Percentiles rank a stretch among this genome's conserved stretches.
phyloP scores from a whole-genome alignment of 2,797 vertebrate species.

The Mormyrops attenuatus region DNA sequence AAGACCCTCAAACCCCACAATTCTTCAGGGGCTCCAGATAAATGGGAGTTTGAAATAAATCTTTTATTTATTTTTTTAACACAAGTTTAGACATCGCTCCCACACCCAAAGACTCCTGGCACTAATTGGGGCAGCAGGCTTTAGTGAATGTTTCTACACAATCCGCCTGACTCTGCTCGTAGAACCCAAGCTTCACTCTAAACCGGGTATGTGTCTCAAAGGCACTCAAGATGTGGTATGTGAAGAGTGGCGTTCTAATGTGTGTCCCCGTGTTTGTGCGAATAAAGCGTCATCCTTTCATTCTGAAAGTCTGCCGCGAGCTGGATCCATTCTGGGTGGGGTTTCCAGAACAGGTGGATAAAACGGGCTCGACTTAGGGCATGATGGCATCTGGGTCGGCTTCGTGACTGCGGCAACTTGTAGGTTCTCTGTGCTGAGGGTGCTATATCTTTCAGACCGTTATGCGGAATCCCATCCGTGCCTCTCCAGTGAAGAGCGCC shows the following conservation, averaged over 20 bases:
- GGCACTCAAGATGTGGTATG: not conserved
- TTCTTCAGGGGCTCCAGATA: not conserved
- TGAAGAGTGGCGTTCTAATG: not conserved
- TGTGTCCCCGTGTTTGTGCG: not conserved
- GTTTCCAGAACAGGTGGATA: not conserved
- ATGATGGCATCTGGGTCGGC: not conserved
- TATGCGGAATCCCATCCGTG: not conserved
- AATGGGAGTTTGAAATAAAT: not conserved
- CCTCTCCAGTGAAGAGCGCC: not conserved
- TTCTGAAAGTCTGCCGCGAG: not conserved
- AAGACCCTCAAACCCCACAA: not conserved
- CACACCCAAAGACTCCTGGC: not conserved
- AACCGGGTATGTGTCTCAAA: not conserved
- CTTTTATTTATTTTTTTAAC: not conserved
- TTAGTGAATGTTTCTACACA: not conserved
- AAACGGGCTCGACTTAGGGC: not conserved
- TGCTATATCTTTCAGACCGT: not conserved
- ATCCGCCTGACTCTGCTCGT: not conserved
- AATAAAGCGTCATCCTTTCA: not conserved
- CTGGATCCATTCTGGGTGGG: not conserved
- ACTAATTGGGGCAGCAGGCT: not conserved
- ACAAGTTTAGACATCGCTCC: not conserved
- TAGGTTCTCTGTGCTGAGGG: not conserved
- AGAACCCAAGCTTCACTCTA: not conserved
- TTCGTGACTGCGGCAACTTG: not conserved